A percentile compares a stretch with the other conserved stretches of the same genome.
Conservation (phyloP, 2,888 invertebrate genomes). For the Cinara cedri region DNA sequence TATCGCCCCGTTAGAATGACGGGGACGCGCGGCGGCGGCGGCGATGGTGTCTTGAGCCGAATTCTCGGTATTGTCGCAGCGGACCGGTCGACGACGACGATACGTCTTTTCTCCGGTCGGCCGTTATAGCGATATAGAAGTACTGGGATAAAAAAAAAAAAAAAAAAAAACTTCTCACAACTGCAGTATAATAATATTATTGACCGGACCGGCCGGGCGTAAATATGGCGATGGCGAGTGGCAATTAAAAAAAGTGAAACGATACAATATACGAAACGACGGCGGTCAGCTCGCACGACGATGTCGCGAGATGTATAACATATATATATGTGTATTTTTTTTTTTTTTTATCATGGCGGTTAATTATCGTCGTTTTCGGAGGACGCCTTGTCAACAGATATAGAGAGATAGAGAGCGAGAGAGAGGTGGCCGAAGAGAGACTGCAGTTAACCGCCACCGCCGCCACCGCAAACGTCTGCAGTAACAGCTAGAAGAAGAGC, state of each 20-base stretch:
- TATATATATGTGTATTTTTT: no score
- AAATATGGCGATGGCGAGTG: slow-evolving; percentile 19
- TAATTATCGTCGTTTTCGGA: slow-evolving; percentile 26
- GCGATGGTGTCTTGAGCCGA: no score
- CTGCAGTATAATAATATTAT: no score
- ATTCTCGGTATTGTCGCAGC: no score
- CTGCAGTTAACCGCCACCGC: background rate
- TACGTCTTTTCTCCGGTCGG: no score
- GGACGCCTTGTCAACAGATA: background rate
- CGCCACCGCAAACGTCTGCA: background rate
- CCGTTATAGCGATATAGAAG: no score
- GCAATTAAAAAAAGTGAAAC: slow-evolving; percentile 38
- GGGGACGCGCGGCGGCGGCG: no score
- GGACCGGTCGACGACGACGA: no score
- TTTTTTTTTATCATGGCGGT: background rate
- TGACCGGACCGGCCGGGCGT: slow-evolving; percentile 6
- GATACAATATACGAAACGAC: slow-evolving; percentile 25
- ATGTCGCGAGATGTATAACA: background rate
- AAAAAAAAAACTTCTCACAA: no score
- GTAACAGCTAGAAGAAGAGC: background rate
- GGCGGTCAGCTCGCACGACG: background rate
- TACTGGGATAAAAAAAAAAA: no score
- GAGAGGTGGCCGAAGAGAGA: background rate
- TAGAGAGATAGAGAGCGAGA: no score
- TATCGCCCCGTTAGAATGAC: no score